These are phyloP conservation scores for Lithophane semibrunnea DNA, from an alignment of 2,888 invertebrate genomes.

Conservation along the genomic window DNA sequence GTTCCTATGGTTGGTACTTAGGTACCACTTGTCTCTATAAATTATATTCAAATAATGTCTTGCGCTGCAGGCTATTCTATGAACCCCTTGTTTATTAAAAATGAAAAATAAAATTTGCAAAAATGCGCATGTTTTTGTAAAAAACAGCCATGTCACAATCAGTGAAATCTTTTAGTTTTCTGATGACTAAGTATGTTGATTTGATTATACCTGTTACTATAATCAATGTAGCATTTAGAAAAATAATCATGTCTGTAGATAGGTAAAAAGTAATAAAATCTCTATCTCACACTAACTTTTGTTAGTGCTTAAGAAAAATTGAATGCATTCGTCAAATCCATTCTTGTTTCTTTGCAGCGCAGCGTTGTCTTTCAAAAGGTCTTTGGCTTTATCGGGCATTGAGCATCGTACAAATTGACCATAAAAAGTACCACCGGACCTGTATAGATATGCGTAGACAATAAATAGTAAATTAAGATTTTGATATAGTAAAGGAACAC, in stretches of 20 bases:
- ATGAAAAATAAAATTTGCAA: neutral
- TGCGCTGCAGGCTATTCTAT: neutral
- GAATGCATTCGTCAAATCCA: neutral
- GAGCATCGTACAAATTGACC: no score
- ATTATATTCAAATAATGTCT: neutral
- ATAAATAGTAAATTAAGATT: neutral
- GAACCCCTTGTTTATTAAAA: neutral
- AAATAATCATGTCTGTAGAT: neutral
- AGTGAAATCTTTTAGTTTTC: neutral
- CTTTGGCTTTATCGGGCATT: neutral
- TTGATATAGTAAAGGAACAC: neutral
- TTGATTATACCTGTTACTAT: neutral
- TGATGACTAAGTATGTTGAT: neutral
- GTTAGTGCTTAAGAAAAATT: neutral
- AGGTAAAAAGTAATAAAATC: neutral
- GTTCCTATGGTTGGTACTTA: neutral
- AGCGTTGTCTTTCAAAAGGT: neutral
- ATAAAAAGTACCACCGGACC: neutral
- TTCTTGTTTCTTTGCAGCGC: neutral
- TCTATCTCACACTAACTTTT: neutral
- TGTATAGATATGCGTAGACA: neutral
- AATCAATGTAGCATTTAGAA: neutral
- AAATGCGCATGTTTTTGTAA: neutral
- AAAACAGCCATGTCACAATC: neutral
- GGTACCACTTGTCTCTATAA: neutral